Evolutionary conservation across 2,113 vertebrate species (phyloP), one percentile per base, ranked within the genome.

Genomic region (Puma concolor): DNA sequence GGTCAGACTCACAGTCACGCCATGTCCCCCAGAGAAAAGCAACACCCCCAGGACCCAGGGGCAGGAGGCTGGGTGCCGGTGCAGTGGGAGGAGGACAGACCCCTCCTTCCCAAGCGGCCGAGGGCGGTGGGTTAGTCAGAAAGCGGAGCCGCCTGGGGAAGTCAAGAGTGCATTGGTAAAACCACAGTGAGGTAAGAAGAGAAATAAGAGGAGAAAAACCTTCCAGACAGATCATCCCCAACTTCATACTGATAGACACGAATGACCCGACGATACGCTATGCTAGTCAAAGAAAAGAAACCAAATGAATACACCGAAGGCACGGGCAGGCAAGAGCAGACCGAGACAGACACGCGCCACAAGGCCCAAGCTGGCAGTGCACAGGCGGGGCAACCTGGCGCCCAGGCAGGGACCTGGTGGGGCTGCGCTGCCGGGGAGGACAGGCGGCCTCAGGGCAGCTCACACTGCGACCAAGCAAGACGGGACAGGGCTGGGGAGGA

Each of bases 191-290:
- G 98, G 94, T 97, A 99, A 99, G 98, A 98, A 98, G 98, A 98
- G 96, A 98, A 99, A 99, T 99, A 99, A 96, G 98, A 98, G 98
- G 98, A 99, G 98, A 99, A 99, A 99, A 99, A 99, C 99, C 99
- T 99, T 99, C 99, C 99, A 98, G 99, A 99, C 98, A 99, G 99
- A 99, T 99, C 99, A 99, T 99, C 99, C 99, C 99, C 99, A 99
- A 99, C 99, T 99, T 99, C 99, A 99, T 99, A 99, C 98, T 99
- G 99, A 99, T 99, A 99, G 98, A 99, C 99, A 99, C 99, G 99
- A 99, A 99, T 99, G 99, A 99, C 99, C 99, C 99, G 99, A 92
- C 99, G 99, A 98, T 99, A 99, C 4, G 99, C 99, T 99, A 99
- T 99, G 99, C 99, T 99, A 99, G 97, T 99, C 98, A 99, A 98